Base-by-base conservation (phyloP, 2,113 vertebrate genomes). In the Panthera tigris region DNA sequence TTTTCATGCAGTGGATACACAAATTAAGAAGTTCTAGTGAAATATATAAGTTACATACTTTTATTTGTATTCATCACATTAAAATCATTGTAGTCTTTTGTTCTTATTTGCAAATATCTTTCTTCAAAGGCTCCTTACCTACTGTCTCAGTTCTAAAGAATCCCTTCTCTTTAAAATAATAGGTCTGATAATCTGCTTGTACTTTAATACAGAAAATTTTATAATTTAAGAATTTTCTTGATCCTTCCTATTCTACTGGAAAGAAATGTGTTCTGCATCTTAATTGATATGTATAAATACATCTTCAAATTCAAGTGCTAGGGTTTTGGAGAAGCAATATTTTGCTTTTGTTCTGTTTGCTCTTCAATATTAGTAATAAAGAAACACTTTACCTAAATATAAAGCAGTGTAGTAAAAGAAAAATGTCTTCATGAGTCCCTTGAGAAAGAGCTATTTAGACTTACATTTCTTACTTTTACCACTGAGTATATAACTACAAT, bases 311-410 rank as follows among this genome's bases (percentile, higher is more conserved):
- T 92, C 80, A 80, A 92, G 15, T 90, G 48, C 33, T 93, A 21
- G 45, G 69, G 27, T 91, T 97, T 91, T 87, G 48, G 39, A 79
- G 61, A 95, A 94, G 33, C 93, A 71, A 85, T 91, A 91, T 71
- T 55, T 66, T 96, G 5, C 15, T 93, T 97, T 94, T 95, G 4
- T 69, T 97, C 71, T 94, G 48, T 50, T 76, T 92, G 1, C 5
- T 87, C 41, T 96, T 93, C 79, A 68, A 55, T 82, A 61, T 95
- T 93, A 68, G 39, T 81, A 96, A 97, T 92, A 91, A 97, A 94
- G 80, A 96, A 98, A 79, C 48, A 91, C 97, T 96, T 93, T 94
- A 83, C 78, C 52, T 45, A 87, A 89, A 91, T 97, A 91, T 89
- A 82, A 82, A 61, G 29, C 55, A 95, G 4, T n/a, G 74, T 52